phyloP scores from a whole-genome alignment of 2,113 vertebrate species.

The Neofelis nebulosa region DNA sequence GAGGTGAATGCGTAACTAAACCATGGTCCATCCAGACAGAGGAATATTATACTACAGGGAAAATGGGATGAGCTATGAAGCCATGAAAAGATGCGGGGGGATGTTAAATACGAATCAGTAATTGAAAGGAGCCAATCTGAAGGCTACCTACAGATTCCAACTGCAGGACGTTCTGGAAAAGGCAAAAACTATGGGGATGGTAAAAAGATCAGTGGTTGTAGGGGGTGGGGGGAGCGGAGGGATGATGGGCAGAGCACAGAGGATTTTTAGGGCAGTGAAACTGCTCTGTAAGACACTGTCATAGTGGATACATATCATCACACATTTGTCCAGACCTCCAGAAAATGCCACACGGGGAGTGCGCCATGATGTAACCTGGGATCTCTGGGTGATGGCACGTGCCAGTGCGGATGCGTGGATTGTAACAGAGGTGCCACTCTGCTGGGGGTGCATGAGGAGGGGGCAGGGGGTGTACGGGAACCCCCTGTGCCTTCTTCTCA shows the following conservation, averaged over 20 bases:
- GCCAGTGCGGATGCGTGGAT: fast-evolving
- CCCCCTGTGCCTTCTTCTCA: neutral
- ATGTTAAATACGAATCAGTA: neutral
- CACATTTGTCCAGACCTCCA: neutral
- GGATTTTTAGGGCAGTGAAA: neutral
- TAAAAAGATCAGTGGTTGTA: neutral
- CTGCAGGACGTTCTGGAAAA: neutral
- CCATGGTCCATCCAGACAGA: neutral
- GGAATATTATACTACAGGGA: fast-evolving
- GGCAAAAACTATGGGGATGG: neutral
- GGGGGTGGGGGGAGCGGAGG: fast-evolving
- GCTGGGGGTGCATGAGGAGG: neutral
- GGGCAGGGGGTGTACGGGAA: no score
- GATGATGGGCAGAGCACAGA: neutral
- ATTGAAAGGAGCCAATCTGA: neutral
- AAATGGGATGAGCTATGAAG: no score
- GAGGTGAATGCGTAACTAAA: neutral
- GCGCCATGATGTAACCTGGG: neutral
- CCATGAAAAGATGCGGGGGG: neutral
- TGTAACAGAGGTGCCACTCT: neutral
- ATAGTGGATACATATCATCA: fast-evolving
- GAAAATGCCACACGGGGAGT: neutral
- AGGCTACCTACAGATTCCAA: neutral
- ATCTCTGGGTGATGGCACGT: fast-evolving
- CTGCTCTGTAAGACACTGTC: fast-evolving